Conservation (phyloP, 2,113 vertebrate genomes). For the Eira barbara region DNA sequence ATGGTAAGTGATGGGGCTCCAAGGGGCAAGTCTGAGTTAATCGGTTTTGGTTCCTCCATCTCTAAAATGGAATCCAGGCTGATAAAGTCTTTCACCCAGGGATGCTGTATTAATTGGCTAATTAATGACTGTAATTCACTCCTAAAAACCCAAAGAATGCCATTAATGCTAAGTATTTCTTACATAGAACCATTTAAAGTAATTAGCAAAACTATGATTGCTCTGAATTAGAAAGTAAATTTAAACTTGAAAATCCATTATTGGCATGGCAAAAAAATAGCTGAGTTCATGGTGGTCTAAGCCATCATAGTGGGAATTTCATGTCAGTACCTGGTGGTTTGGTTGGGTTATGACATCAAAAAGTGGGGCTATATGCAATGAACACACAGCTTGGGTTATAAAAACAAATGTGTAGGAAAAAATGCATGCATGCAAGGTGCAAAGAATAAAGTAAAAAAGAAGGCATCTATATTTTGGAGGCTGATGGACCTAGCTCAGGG, state of each 20-base stretch:
- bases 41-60: not conserved
- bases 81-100: not conserved
- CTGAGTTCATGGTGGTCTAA: not conserved
- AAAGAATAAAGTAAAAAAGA: not conserved
- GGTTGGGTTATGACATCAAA: not conserved
- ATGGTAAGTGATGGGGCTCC: not conserved
- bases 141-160: slow-evolving; percentile 46
- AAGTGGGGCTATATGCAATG: not conserved
- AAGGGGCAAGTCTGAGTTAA: not conserved
- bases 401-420: not conserved
- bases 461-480: not conserved
- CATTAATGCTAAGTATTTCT: slow-evolving; percentile 56
- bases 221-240: slow-evolving; percentile 52
- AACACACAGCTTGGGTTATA: not conserved
- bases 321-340: not conserved
- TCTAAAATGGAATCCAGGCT: not conserved
- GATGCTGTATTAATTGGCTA: slow-evolving; percentile 51
- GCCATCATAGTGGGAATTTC: not conserved
- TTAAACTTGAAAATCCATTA: slow-evolving; percentile 52
- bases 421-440: not conserved
- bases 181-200: slow-evolving; percentile 38
- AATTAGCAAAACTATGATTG: slow-evolving; percentile 61
- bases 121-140: slow-evolving; percentile 51
- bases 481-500: not conserved
- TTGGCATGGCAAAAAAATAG: not conserved